phyloP scores from a whole-genome alignment of 2,888 invertebrate genomes.

The Tipula helvola region DNA sequence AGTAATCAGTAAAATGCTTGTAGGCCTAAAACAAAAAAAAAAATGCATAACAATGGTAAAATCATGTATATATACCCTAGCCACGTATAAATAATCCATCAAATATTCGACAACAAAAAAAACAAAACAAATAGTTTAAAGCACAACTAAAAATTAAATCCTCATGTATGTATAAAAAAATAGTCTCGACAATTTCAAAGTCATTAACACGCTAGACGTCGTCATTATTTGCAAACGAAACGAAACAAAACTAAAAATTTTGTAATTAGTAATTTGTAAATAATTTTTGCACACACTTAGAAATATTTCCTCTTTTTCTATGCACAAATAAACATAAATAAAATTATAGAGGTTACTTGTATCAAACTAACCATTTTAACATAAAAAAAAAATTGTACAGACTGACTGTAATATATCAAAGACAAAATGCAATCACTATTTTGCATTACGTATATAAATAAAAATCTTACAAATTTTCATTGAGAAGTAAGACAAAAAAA shows the following conservation, averaged over 20 bases:
- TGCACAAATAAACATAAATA: not conserved
- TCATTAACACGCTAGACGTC: slow-evolving; percentile 4
- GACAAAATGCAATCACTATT: slow-evolving; percentile 4
- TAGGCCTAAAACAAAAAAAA: no score
- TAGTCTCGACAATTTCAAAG: not conserved
- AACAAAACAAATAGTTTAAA: not conserved
- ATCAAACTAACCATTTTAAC: not conserved
- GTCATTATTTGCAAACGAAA: not conserved
- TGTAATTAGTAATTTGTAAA: slow-evolving; percentile 4
- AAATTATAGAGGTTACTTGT: slow-evolving; percentile 4
- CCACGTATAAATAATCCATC: not conserved
- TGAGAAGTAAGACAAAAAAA: not conserved
- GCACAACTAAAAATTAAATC: not conserved
- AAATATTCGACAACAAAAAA: not conserved
- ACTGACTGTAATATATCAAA: not conserved
- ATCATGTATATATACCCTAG: not conserved
- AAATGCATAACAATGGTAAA: no score
- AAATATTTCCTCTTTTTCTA: not conserved
- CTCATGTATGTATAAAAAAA: not conserved
- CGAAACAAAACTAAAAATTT: not conserved
- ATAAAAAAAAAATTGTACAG: not conserved
- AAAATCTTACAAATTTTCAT: not conserved
- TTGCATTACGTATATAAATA: not conserved
- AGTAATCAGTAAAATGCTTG: no score
- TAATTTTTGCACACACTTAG: not conserved